Percentiles rank a stretch among this genome's conserved stretches.
Conservation (phyloP, 2,797 vertebrate species). For the Microtus agrestis region DNA sequence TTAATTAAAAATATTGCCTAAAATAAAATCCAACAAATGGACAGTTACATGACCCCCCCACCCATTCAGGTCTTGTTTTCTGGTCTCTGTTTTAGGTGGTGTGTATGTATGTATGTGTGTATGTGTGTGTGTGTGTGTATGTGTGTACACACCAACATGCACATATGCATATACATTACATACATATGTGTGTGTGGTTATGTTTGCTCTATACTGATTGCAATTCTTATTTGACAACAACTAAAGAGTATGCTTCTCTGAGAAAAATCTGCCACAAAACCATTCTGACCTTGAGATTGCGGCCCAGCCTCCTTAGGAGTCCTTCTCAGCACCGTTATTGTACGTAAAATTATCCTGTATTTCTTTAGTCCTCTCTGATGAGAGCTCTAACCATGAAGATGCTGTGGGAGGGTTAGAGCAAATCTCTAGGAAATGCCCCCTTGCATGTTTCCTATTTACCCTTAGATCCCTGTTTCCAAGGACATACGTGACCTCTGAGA, state of each 20-base stretch:
- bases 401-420: neutral
- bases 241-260: neutral
- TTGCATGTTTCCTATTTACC: neutral
- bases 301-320: neutral
- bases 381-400: neutral
- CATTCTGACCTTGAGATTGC: neutral
- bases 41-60: neutral
- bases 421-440: neutral
- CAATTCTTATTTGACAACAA: conserved; percentile 1
- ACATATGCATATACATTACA: neutral
- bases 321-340: neutral
- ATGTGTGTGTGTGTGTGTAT: too few species aligned
- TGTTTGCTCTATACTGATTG: neutral
- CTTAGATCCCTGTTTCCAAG: neutral
- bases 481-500: neutral
- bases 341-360: neutral
- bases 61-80: neutral
- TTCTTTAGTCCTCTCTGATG: neutral
- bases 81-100: neutral
- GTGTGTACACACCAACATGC: neutral
- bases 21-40: neutral
- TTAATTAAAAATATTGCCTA: neutral
- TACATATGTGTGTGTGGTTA: neutral
- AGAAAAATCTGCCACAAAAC: neutral
- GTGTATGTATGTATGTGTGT: neutral